These are phyloP conservation scores for Schrankia costaestrigalis DNA, from an alignment of 2,888 invertebrate genomes.

Conservation along the genomic window DNA sequence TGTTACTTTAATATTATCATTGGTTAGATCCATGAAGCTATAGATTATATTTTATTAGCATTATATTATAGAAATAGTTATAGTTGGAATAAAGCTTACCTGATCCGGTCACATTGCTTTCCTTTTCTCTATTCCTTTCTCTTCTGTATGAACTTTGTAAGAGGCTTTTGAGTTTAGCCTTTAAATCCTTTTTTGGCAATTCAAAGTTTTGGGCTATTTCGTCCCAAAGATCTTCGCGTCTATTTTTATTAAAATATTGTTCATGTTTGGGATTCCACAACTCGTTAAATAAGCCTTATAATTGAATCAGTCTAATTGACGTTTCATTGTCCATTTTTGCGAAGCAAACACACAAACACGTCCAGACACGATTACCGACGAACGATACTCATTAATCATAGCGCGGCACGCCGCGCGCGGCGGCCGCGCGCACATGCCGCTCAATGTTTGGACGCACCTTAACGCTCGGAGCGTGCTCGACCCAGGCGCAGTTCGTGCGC, in stretches of 20 bases:
- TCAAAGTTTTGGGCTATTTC: not conserved
- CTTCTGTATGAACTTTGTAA: not conserved
- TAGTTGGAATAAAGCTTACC: constrained; percentile 1
- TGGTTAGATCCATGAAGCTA: too few species aligned
- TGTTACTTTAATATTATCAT: too few species aligned
- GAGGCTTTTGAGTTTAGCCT: not conserved
- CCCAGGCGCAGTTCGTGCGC: too few species aligned
- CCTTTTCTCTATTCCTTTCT: constrained; percentile 1
- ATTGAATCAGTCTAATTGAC: constrained; percentile 1
- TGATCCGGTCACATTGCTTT: constrained; percentile 1
- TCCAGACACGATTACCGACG: not conserved
- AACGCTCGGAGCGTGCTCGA: too few species aligned
- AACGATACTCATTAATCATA: not conserved
- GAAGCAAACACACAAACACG: not conserved
- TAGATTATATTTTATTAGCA: too few species aligned
- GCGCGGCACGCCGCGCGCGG: constrained; percentile 12
- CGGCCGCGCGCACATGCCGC: too few species aligned
- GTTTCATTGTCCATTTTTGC: constrained; percentile 1
- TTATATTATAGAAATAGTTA: too few species aligned
- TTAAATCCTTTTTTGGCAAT: not conserved
- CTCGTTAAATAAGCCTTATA: constrained; percentile 1
- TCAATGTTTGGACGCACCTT: too few species aligned
- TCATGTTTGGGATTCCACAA: not conserved
- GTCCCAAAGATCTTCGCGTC: not conserved
- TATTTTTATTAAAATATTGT: constrained; percentile 2